Conservation (phyloP, 1,140 invertebrate species). For the Meteorus sp. region DNA sequence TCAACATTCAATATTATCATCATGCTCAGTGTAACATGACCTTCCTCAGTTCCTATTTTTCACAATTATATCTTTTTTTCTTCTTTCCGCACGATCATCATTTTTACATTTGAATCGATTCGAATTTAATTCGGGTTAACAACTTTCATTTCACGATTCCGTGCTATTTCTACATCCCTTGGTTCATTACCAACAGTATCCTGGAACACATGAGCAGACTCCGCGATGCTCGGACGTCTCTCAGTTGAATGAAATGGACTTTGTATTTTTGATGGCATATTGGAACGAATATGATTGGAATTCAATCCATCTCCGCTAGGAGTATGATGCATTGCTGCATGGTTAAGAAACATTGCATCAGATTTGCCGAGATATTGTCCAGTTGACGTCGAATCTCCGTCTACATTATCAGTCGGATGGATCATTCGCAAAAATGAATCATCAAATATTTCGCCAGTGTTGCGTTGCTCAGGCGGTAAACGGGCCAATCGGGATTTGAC, state of each 20-base stretch:
- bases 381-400: constrained; percentile 21
- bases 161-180: constrained; percentile 10
- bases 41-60: not conserved
- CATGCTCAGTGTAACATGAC: not conserved
- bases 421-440: constrained; percentile 43
- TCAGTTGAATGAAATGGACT: not conserved
- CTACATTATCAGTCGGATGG: not conserved
- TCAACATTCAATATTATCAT: constrained; percentile 39
- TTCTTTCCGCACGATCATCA: not conserved
- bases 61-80: not conserved
- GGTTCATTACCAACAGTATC: constrained; percentile 11
- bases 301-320: constrained; percentile 33
- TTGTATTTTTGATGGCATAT: constrained; percentile 26
- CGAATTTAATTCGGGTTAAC: constrained; percentile 18
- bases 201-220: constrained; percentile 4
- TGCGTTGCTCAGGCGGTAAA: constrained; percentile 47
- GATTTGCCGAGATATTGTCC: constrained; percentile 44
- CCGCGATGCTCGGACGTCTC: not conserved
- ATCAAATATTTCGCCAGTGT: constrained; percentile 47
- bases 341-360: constrained; percentile 45
- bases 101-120: not conserved
- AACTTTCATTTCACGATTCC: constrained; percentile 13
- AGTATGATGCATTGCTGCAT: constrained; percentile 42
- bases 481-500: constrained; percentile 71
- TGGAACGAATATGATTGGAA: constrained; percentile 5